Conservation (phyloP, 1,140 invertebrate genomes). For the Elymnias hypermnestra region DNA sequence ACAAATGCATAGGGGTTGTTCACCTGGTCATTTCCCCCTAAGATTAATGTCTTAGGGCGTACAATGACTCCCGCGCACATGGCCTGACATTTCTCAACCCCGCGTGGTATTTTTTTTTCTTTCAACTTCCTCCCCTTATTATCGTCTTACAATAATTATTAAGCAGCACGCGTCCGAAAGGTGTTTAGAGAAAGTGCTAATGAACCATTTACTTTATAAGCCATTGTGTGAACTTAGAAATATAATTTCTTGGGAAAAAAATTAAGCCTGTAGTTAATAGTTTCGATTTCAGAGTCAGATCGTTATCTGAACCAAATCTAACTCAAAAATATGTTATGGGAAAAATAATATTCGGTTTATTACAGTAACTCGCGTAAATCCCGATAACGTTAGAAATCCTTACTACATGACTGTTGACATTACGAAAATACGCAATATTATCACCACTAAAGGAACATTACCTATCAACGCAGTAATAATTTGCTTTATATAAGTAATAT, state of each 20-base stretch:
- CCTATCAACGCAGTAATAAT: no score
- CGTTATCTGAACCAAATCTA: no score
- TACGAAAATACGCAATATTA: no score
- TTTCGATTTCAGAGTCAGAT: no score
- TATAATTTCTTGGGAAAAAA: conserved; percentile 14
- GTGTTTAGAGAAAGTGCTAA: conserved; percentile 69
- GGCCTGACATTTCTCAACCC: conserved; percentile 66
- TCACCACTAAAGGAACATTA: no score
- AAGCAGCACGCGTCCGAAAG: conserved; percentile 61
- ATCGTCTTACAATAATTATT: conserved; percentile 52
- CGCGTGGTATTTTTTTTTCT: conserved; percentile 35
- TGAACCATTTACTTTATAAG: conserved; percentile 38
- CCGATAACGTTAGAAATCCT: no score
- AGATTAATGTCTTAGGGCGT: conserved; percentile 66
- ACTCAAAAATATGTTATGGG: no score
- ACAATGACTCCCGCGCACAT: conserved; percentile 66
- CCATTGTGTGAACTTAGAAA: conserved; percentile 20
- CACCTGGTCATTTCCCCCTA: conserved; percentile 60
- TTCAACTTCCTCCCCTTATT: conserved; percentile 59
- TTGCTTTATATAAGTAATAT: no score
- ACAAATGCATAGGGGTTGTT: conserved; percentile 54
- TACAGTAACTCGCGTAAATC: no score
- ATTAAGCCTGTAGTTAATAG: no score
- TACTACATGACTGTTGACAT: no score
- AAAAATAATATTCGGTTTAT: no score